Conservation (phyloP, 1,140 invertebrate species). For the Eumeta japonica region DNA sequence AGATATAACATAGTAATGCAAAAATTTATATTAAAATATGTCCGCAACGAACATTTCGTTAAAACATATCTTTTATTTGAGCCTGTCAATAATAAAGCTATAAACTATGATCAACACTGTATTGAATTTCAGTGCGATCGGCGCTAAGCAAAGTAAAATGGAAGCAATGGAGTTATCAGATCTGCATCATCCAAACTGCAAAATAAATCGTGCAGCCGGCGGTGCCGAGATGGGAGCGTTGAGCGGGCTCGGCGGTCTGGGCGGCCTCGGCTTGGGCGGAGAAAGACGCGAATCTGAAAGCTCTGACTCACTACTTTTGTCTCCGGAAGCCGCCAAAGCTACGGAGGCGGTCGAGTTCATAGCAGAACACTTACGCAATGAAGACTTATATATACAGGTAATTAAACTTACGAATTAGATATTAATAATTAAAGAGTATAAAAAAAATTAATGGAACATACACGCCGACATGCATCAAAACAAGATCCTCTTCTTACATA, state of each 20-base stretch:
- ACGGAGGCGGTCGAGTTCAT: conserved; percentile 98
- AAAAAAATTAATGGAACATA: too few relatives aligned
- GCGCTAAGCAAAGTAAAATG: conserved; percentile 73
- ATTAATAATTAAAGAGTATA: too few relatives aligned
- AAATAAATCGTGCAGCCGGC: conserved; percentile 83
- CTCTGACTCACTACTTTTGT: conserved; percentile 84
- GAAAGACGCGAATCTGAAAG: conserved; percentile 84
- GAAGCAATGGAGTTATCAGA: conserved; percentile 93
- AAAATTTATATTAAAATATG: too few relatives aligned
- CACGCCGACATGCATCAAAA: too few relatives aligned
- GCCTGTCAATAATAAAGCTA: background rate
- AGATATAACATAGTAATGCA: too few relatives aligned
- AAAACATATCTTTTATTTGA: too few relatives aligned
- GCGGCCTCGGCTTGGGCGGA: conserved; percentile 56
- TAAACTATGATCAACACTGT: background rate
- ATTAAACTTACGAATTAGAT: too few relatives aligned
- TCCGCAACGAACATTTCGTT: too few relatives aligned
- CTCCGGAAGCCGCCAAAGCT: conserved; percentile 90
- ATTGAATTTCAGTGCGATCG: conserved; percentile 48
- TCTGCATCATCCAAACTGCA: conserved; percentile 93
- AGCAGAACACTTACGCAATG: conserved; percentile 94
- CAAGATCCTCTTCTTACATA: too few relatives aligned
- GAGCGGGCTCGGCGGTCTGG: conserved; percentile 54
- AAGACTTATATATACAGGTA: conserved; percentile 96
- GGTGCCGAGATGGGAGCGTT: conserved; percentile 67